These are phyloP conservation scores for Tachysurus vachellii DNA, from an alignment of 2,113 vertebrate species.

Conservation along the genomic window DNA sequence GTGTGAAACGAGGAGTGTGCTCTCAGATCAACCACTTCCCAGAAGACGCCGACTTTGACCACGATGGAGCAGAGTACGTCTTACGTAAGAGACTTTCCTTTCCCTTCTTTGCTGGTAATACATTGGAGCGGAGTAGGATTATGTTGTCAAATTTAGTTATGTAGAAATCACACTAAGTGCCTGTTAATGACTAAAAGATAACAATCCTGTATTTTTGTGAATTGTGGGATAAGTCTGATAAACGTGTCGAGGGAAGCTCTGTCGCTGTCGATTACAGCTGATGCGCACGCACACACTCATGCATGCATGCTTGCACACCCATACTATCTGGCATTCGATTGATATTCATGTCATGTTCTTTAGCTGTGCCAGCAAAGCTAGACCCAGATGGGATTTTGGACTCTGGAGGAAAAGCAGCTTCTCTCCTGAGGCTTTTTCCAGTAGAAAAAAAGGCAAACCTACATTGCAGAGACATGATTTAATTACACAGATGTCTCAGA, in stretches of 20 bases:
- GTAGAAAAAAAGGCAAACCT: background rate
- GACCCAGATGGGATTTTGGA: slow-evolving; percentile 63
- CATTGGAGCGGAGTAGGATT: background rate
- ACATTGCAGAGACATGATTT: slow-evolving; percentile 50
- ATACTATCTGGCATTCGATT: background rate
- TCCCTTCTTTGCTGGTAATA: slow-evolving; percentile 45
- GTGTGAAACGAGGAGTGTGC: slow-evolving; percentile 87
- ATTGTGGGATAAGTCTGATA: slow-evolving; percentile 5
- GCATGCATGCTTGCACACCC: slow-evolving; percentile 13
- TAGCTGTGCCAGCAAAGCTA: slow-evolving; percentile 65
- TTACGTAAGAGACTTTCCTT: slow-evolving; percentile 72
- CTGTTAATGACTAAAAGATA: background rate
- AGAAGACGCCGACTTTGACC: slow-evolving; percentile 92
- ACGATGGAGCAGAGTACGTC: slow-evolving; percentile 91
- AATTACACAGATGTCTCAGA: slow-evolving; percentile 44
- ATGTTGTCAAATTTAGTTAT: slow-evolving; percentile 1
- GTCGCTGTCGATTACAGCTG: slow-evolving; percentile 22
- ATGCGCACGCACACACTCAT: background rate
- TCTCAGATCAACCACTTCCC: slow-evolving; percentile 95
- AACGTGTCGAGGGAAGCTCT: slow-evolving; percentile 24
- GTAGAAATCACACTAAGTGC: background rate
- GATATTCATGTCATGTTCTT: slow-evolving; percentile 9
- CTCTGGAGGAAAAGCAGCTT: slow-evolving; percentile 47
- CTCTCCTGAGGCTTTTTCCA: slow-evolving; percentile 24
- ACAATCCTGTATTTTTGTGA: background rate